These are phyloP conservation scores for Pangasius mekongensis DNA, from an alignment of 2,797 vertebrate genomes.

Conservation along the genomic window DNA sequence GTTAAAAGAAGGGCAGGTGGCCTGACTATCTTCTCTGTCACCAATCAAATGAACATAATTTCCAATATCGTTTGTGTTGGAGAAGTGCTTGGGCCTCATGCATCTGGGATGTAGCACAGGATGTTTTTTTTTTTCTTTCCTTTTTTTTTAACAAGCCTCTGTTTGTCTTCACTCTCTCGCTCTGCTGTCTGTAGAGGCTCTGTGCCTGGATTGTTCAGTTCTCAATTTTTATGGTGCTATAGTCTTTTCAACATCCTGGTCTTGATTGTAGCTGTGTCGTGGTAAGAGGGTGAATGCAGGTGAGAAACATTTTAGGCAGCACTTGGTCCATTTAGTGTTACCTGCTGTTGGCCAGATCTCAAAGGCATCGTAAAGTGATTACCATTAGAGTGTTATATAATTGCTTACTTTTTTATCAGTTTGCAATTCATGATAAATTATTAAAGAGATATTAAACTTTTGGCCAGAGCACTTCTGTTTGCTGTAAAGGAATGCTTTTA, in stretches of 20 bases:
- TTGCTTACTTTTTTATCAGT: background rate
- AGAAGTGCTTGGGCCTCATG: constrained; percentile 38
- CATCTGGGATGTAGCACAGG: constrained; percentile 58
- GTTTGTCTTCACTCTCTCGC: constrained; percentile 35
- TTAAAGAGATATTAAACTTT: background rate
- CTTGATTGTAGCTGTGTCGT: background rate
- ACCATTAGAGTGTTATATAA: background rate
- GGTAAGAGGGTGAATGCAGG: background rate
- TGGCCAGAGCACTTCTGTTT: constrained; percentile 10
- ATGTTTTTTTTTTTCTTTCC: constrained; percentile 38
- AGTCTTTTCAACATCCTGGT: constrained; percentile 24
- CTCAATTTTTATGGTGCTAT: constrained; percentile 7
- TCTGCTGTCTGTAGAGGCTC: constrained; percentile 21
- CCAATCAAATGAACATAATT: constrained; percentile 29
- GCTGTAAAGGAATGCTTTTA: constrained; percentile 6
- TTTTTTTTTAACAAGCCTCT: constrained; percentile 46
- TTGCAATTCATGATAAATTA: background rate
- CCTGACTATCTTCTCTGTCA: constrained; percentile 17
- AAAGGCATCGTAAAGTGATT: background rate
- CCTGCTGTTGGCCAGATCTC: background rate
- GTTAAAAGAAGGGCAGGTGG: background rate
- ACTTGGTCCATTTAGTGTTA: background rate
- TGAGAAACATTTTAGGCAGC: background rate
- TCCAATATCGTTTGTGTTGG: constrained; percentile 41
- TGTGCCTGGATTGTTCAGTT: constrained; percentile 13